Conservation (phyloP, 2,113 vertebrate species). For the Crotalus helleri region DNA sequence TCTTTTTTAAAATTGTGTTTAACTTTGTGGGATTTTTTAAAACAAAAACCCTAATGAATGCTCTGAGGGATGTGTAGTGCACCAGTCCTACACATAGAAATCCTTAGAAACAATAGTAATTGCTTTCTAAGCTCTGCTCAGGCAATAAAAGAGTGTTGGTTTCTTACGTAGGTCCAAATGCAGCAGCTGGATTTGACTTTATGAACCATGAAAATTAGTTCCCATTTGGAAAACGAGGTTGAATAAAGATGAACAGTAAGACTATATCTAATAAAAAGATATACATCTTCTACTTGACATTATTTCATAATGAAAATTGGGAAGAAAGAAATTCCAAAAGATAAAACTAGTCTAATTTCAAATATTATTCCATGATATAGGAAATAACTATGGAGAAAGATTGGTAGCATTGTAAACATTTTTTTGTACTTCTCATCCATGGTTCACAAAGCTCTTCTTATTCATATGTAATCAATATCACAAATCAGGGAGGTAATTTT, state of each 20-base stretch:
- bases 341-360: neutral
- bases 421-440: neutral
- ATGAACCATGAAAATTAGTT: constrained; percentile 85
- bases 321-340: neutral
- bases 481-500: neutral
- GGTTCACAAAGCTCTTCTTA: constrained; percentile 4
- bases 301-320: neutral
- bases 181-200: constrained; percentile 84
- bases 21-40: constrained; percentile 30
- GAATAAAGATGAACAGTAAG: constrained; percentile 82
- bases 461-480: neutral
- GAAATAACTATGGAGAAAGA: neutral
- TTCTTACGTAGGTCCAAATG: constrained; percentile 82
- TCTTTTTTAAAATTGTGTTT: neutral
- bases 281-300: constrained; percentile 55
- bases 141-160: constrained; percentile 76
- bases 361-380: neutral
- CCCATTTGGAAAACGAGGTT: constrained; percentile 81
- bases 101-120: constrained; percentile 70
- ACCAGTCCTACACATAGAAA: constrained; percentile 44
- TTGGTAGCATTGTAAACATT: neutral
- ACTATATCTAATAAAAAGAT: constrained; percentile 72
- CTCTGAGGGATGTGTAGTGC: constrained; percentile 63
- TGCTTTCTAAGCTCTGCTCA: constrained; percentile 74
- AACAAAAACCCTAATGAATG: constrained; percentile 63